Evolutionary conservation across 2,888 invertebrate genomes (phyloP), one percentile per base, ranked within the genome.

Genomic region (Drosophila lacicola): DNA sequence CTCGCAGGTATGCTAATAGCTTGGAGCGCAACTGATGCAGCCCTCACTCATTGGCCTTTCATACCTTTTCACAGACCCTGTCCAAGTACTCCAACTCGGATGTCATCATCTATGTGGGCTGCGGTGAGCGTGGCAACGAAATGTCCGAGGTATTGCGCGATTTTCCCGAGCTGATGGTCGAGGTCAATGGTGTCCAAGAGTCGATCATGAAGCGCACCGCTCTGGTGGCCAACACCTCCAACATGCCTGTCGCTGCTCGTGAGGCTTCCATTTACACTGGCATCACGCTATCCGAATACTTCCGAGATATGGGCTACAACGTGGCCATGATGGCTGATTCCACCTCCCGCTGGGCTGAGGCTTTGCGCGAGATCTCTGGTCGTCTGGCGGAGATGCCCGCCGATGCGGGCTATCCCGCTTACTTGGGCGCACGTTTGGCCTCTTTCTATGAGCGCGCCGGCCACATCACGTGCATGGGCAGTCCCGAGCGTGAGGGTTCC

Each of bases 241-340:
- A 99, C 96, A 99, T 99, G 99, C 99, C 99, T 90, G 99, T 99
- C 69, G 99, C 99, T 88, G 99, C 99, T 93, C 96, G 99, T 92
- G 99, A 99, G 94, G 99, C 99, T 68, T 99, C 99, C 92, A 99
- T 99, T 92, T 99, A 99, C 93, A 99, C 99, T 67, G 98, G 98
- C 89, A 99, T 99, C 93, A 99, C 99, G 0, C 94, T 99, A 9
- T 98, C 99, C 13, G 99, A 99, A 93, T 99, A 99, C 93, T 99
- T 99, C 96, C 95, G 97, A 84, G 97, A 97, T 93, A 99, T 99
- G 99, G 99, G 99, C 91, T 98, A 99, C 95, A 97, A 99, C 92
- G 99, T 99, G 44, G 98, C 99, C 82, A 99, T 99, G 99, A 99
- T 99, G 99, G 99, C 99, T 64, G 99, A 99, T 94, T 99, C 99